A percentile compares a stretch with the other conserved stretches of the same genome.
Evolutionary conservation across 2,113 vertebrate genomes (phyloP).

Genomic region (Dissostichus mawsoni): DNA sequence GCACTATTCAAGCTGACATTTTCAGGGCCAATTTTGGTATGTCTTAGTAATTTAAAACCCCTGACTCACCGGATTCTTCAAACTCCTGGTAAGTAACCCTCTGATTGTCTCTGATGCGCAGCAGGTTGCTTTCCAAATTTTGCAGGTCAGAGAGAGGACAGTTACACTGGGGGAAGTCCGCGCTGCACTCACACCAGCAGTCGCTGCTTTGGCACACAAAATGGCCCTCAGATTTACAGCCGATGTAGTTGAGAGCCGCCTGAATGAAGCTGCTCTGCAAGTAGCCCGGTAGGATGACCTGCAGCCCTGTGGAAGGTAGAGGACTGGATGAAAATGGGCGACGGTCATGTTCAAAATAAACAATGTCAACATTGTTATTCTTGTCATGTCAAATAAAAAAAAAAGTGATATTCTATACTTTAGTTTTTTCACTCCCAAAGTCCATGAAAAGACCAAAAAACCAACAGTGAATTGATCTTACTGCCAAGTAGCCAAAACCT

Average conservation of each 20-base stretch:
- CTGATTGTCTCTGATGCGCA: conserved; percentile 87
- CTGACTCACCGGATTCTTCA: conserved; percentile 90
- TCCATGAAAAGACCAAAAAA: background rate
- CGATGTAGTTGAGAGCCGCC: conserved; percentile 94
- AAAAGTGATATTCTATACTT: background rate
- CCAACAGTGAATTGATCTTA: background rate
- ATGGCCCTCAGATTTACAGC: conserved; percentile 92
- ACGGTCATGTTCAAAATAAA: background rate
- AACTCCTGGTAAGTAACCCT: conserved; percentile 89
- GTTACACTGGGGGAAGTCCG: conserved; percentile 91
- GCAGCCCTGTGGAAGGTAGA: conserved; percentile 86
- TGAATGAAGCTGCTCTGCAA: conserved; percentile 90
- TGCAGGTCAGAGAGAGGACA: conserved; percentile 91
- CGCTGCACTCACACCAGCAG: conserved; percentile 93
- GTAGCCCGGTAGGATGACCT: conserved; percentile 92
- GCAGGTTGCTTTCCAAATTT: conserved; percentile 89
- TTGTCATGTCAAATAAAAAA: too few species aligned
- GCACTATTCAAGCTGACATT: conserved; percentile 54
- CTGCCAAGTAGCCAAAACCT: background rate
- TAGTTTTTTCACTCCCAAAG: background rate
- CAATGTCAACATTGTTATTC: too few species aligned
- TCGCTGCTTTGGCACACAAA: conserved; percentile 90
- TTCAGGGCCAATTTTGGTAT: conserved; percentile 21
- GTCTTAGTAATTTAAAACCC: conserved; percentile 27
- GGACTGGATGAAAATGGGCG: background rate